Evolutionary conservation across 2,113 vertebrate genomes (phyloP).

Genomic region (Craseonycteris thonglongyai): DNA sequence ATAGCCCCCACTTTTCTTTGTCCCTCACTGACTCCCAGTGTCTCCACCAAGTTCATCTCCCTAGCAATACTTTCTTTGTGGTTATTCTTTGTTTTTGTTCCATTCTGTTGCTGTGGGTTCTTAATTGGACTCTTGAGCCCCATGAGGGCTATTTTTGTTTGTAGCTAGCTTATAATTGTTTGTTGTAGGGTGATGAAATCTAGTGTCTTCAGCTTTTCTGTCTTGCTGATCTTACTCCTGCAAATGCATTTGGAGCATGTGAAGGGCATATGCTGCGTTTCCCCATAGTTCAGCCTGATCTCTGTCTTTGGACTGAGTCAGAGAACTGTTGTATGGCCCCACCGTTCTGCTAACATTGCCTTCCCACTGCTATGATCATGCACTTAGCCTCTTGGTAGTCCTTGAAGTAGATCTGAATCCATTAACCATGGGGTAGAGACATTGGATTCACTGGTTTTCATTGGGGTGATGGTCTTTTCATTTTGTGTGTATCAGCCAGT

Average conservation of each 20-base stretch:
- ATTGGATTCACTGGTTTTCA: background rate
- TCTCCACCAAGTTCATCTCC: background rate
- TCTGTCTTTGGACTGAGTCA: background rate
- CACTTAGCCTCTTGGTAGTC: background rate
- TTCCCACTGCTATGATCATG: background rate
- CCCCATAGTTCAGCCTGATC: background rate
- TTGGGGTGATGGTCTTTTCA: background rate
- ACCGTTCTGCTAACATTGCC: background rate
- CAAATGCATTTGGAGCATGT: background rate
- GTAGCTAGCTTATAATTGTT: background rate
- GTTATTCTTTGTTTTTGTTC: background rate
- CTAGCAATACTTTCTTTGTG: background rate
- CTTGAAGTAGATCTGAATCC: background rate
- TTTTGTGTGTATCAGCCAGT: background rate
- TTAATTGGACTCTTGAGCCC: background rate
- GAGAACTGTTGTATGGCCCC: background rate
- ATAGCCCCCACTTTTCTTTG: background rate
- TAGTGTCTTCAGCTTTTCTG: background rate
- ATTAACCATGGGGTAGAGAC: background rate
- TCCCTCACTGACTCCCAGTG: background rate
- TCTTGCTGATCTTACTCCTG: background rate
- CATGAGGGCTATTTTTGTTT: background rate
- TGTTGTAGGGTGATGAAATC: no score
- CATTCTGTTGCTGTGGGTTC: background rate
- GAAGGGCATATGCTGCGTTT: background rate